A percentile compares a stretch with the other conserved stretches of the same genome.
Evolutionary conservation across 2,888 invertebrate genomes (phyloP).

Genomic region (Dynastes hyllus): DNA sequence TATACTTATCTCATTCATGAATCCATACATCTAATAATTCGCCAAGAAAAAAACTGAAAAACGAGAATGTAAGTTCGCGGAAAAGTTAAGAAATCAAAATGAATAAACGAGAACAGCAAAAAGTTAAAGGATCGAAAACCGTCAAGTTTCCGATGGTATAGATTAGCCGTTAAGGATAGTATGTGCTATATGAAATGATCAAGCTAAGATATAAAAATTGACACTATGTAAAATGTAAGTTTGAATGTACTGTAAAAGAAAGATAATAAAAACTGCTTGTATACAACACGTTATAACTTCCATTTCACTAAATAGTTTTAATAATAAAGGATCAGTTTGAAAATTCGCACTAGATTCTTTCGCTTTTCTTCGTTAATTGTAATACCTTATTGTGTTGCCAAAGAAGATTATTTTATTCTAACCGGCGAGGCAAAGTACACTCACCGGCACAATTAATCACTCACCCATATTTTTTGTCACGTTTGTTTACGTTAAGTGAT

Average conservation of each 20-base stretch:
- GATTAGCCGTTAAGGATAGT: constrained; percentile 54
- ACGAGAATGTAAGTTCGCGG: background rate
- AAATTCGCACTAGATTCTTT: background rate
- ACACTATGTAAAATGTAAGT: constrained; percentile 68
- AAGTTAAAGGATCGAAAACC: constrained; percentile 53
- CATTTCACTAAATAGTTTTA: constrained; percentile 33
- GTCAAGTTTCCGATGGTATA: constrained; percentile 64
- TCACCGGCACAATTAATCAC: no score
- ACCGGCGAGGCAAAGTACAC: no score
- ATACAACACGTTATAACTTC: constrained; percentile 60
- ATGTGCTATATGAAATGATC: constrained; percentile 51
- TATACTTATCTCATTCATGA: constrained; percentile 61
- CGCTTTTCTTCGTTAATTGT: background rate
- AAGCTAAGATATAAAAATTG: constrained; percentile 58
- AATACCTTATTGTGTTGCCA: no score
- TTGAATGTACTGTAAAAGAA: constrained; percentile 70
- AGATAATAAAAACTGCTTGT: constrained; percentile 68
- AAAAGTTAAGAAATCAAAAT: constrained; percentile 37
- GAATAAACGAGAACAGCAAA: constrained; percentile 17
- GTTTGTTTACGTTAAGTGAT: no score
- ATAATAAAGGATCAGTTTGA: constrained; percentile 24
- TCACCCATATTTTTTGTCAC: no score
- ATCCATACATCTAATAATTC: background rate
- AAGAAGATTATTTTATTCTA: no score
- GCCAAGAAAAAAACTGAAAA: background rate